Percentiles rank a stretch among this genome's conserved stretches.
phyloP scores from a whole-genome alignment of 2,888 invertebrate genomes.

The Lobophora halterata region DNA sequence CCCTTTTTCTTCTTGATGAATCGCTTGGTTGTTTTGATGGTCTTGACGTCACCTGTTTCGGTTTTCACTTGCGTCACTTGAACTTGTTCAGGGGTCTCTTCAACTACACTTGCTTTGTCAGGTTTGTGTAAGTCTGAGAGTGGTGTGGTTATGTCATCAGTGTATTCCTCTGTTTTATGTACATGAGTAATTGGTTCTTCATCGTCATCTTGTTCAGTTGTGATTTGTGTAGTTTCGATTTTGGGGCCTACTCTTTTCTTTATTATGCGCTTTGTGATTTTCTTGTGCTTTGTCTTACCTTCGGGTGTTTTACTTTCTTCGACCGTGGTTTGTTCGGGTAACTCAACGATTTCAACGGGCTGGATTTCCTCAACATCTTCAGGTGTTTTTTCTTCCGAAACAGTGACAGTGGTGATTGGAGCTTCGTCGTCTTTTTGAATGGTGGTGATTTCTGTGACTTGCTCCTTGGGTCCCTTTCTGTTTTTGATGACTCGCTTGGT shows the following conservation, averaged over 20 bases:
- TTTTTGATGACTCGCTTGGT: conserved; percentile 44
- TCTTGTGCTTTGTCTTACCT: conserved; percentile 5
- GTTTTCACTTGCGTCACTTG: conserved; percentile 17
- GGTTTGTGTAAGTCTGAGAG: conserved; percentile 24
- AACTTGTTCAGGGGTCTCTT: conserved; percentile 44
- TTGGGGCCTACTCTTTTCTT: conserved; percentile 10
- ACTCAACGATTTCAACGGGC: too few species aligned
- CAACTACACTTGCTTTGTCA: conserved; percentile 13
- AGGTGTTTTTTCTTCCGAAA: conserved; percentile 45
- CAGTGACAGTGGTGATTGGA: conserved; percentile 29
- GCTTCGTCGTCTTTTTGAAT: conserved; percentile 26
- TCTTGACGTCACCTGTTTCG: conserved; percentile 14
- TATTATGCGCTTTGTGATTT: background rate
- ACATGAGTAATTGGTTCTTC: background rate
- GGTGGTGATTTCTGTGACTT: conserved; percentile 34
- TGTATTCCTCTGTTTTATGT: conserved; percentile 1
- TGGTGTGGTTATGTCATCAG: conserved; percentile 7
- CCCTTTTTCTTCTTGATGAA: conserved; percentile 29
- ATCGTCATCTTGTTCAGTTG: conserved; percentile 2
- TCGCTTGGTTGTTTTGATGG: conserved; percentile 17
- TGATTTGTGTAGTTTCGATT: conserved; percentile 7
- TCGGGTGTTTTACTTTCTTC: conserved; percentile 1
- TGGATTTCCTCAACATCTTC: too few species aligned
- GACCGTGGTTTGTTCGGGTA: too few species aligned
- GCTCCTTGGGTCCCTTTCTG: conserved; percentile 24